Conservation (phyloP, 1,140 invertebrate species). For the Vanessa tameamea region DNA sequence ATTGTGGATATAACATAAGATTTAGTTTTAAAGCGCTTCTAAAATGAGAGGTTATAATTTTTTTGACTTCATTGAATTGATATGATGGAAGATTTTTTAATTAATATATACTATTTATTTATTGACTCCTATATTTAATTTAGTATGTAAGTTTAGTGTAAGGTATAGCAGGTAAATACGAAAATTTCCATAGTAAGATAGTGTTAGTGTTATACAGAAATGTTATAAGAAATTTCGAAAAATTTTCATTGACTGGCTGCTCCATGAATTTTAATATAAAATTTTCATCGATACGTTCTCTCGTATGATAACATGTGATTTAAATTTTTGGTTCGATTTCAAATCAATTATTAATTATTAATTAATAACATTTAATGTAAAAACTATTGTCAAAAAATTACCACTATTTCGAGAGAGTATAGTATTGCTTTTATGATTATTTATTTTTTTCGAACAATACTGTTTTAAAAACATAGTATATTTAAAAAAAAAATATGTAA, state of each 20-base stretch:
- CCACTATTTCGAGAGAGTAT: too few species aligned
- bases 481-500: neutral
- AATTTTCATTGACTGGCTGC: slow-evolving; percentile 19
- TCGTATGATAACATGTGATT: slow-evolving; percentile 13
- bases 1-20: neutral
- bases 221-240: slow-evolving; percentile 23
- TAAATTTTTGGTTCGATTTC: neutral
- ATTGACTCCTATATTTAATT: slow-evolving; percentile 72
- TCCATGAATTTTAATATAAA: slow-evolving; percentile 19
- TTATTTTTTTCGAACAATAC: too few species aligned
- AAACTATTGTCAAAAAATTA: neutral
- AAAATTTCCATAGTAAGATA: slow-evolving; percentile 71
- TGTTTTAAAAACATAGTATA: too few species aligned
- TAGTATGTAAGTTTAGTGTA: slow-evolving; percentile 50
- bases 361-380: neutral
- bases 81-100: slow-evolving; percentile 49
- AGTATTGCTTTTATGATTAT: too few species aligned
- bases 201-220: slow-evolving; percentile 41
- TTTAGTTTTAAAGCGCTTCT: slow-evolving; percentile 4
- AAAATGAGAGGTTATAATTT: slow-evolving; percentile 5
- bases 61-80: slow-evolving; percentile 28
- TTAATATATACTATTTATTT: slow-evolving; percentile 80
- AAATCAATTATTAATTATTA: neutral
- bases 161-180: slow-evolving; percentile 53
- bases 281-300: slow-evolving; percentile 20